Evolutionary conservation across 2,113 vertebrate species (phyloP), one percentile per base, ranked within the genome.

Genomic region (Rattus rattus): DNA sequence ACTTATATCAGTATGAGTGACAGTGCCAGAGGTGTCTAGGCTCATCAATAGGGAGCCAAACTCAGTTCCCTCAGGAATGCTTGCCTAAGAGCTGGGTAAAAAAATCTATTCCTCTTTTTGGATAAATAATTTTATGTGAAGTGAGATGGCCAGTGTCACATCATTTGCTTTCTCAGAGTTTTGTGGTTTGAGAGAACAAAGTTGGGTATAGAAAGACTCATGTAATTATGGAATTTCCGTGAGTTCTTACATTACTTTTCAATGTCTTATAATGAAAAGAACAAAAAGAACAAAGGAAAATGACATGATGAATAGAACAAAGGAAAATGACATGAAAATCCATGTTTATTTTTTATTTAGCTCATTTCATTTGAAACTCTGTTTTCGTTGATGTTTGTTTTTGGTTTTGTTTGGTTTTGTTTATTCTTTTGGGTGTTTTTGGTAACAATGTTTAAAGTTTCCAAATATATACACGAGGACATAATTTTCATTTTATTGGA

Each of bases 31-130:
- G 2, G 0, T 20, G 1, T 24, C 17, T 5, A 17, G 13, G 3
- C 17, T 14, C 19, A 17, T 28, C n/a, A 72, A 0, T 2, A 16
- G 20, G 2, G 2, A 13, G 2, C 1, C 14, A 8, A 20, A 9
- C 8, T 24, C 11, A 43, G 4, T 36, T 72, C 1, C 1, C 20
- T 36, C 79, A 63, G 17, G 30, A 14, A 16, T n/a, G 3, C 9
- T 79, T 13, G 49, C 70, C 7, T 70, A 26, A 33, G 49, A 54
- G 13, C 1, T 52, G 43, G 43, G 43, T 13, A n/a, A 26, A 20
- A 8, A 67, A 91, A 8, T 1, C 24, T 47, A 20, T 4, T 10
- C 7, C 3, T 17, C 10, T 19, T 30, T 8, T n/a, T 79, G 17
- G 28, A 43, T 52, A 80, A 43, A 54, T 24, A 6, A 12, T 49